Conservation (phyloP, 2,113 vertebrate genomes). For the Lota lota region DNA sequence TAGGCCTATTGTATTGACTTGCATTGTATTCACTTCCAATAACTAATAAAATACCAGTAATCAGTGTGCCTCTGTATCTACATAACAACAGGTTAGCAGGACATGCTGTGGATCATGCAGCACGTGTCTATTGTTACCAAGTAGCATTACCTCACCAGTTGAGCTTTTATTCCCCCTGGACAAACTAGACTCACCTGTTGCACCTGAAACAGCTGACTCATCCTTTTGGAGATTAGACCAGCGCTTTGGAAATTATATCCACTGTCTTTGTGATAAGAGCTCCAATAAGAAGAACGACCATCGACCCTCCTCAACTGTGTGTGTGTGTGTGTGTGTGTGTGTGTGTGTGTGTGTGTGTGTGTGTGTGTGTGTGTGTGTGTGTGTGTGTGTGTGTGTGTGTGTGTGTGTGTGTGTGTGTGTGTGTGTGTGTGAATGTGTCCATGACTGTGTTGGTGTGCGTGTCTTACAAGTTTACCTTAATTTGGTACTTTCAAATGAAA, state of each 20-base stretch:
- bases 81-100: not conserved
- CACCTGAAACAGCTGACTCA: slow-evolving; percentile 13
- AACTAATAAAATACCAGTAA: too few relatives aligned
- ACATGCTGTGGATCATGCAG: not conserved
- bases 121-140: slow-evolving; percentile 3
- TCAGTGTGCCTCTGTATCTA: too few relatives aligned
- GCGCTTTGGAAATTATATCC: slow-evolving; percentile 2
- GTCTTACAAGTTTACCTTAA: not conserved
- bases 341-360: not conserved
- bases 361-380: not conserved
- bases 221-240: not conserved
- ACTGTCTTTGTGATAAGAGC: slow-evolving; percentile 1
- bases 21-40: not conserved
- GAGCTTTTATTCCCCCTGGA: slow-evolving; percentile 8
- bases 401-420: not conserved
- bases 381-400: slow-evolving; percentile 14
- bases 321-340: slow-evolving; percentile 7
- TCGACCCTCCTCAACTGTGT: not conserved
- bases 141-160: not conserved
- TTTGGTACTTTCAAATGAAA: too few relatives aligned
- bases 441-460: not conserved
- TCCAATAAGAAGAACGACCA: not conserved
- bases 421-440: not conserved
- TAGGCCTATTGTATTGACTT: not conserved
- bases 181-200: slow-evolving; percentile 10